Evolutionary conservation across 2,888 invertebrate species (phyloP).

Genomic region (Troides oblongomaculatus): DNA sequence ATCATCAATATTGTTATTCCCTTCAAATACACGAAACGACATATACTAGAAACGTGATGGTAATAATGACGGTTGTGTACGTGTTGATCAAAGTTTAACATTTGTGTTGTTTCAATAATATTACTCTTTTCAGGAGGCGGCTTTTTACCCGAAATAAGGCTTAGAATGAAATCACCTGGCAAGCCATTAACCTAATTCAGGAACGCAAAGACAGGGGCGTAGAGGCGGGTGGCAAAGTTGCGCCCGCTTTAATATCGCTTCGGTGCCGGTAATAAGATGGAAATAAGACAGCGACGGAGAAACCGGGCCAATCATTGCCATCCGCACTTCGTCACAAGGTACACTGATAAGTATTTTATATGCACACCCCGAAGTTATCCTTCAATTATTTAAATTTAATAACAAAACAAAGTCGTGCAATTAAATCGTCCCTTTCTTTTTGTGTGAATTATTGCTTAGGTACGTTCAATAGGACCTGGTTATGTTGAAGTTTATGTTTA

Average conservation of each 20-base stretch:
- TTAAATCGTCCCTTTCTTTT: no score
- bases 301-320: slow-evolving; percentile 74
- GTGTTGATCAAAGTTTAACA: slow-evolving; percentile 46
- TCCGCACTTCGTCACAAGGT: slow-evolving; percentile 41
- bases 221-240: slow-evolving; percentile 58
- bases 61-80: slow-evolving; percentile 33
- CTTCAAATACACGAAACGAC: slow-evolving; percentile 4
- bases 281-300: slow-evolving; percentile 74
- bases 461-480: no score
- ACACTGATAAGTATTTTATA: slow-evolving; percentile 28
- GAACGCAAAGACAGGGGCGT: slow-evolving; percentile 75
- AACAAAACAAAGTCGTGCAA: no score
- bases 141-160: slow-evolving; percentile 69
- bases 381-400: no score
- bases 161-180: slow-evolving; percentile 79
- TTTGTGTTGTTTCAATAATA: slow-evolving; percentile 60
- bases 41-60: background rate
- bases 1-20: slow-evolving; percentile 30
- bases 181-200: slow-evolving; percentile 80
- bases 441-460: no score
- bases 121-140: slow-evolving; percentile 67
- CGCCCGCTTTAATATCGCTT: slow-evolving; percentile 75
- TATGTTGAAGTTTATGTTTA: no score
- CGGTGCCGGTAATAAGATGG: slow-evolving; percentile 78
- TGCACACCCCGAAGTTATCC: slow-evolving; percentile 18